phyloP scores from a whole-genome alignment of 2,888 invertebrate genomes.

The Cybosia mesomella region DNA sequence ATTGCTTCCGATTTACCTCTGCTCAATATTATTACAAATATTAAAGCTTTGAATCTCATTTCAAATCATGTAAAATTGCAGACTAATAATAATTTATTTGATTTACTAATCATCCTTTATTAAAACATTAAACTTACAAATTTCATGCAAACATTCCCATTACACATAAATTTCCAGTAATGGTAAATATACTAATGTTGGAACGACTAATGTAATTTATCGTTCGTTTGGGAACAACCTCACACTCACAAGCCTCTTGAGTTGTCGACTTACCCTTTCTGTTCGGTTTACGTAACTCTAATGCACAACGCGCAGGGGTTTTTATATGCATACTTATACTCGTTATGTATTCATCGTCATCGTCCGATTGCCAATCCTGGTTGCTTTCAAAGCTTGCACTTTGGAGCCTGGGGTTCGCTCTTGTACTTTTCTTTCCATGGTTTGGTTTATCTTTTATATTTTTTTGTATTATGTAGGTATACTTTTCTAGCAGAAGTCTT shows the following conservation, averaged over 20 bases:
- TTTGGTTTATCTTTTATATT: too few relatives aligned
- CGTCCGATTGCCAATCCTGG: too few relatives aligned
- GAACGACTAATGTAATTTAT: conserved; percentile 24
- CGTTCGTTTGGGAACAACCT: conserved; percentile 23
- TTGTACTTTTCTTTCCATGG: too few relatives aligned
- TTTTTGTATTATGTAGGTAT: too few relatives aligned
- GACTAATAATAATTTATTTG: too few relatives aligned
- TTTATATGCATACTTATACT: conserved; percentile 4
- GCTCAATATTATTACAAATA: neutral
- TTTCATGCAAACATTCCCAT: conserved; percentile 4
- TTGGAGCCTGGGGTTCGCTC: neutral
- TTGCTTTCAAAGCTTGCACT: neutral
- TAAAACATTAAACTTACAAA: neutral
- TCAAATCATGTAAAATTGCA: too few relatives aligned
- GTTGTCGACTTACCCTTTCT: conserved; percentile 24
- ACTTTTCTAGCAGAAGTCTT: too few relatives aligned
- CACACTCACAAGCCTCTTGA: conserved; percentile 18
- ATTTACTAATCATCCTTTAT: too few relatives aligned
- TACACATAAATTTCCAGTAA: conserved; percentile 9
- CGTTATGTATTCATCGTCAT: neutral
- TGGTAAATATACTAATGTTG: conserved; percentile 6
- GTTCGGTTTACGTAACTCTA: conserved; percentile 22
- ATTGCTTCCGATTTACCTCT: neutral
- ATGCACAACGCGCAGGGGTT: conserved; percentile 17
- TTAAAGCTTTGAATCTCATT: neutral